A percentile compares a stretch with the other conserved stretches of the same genome.
phyloP scores from a whole-genome alignment of 2,113 vertebrate species.

The Labrus mixtus region DNA sequence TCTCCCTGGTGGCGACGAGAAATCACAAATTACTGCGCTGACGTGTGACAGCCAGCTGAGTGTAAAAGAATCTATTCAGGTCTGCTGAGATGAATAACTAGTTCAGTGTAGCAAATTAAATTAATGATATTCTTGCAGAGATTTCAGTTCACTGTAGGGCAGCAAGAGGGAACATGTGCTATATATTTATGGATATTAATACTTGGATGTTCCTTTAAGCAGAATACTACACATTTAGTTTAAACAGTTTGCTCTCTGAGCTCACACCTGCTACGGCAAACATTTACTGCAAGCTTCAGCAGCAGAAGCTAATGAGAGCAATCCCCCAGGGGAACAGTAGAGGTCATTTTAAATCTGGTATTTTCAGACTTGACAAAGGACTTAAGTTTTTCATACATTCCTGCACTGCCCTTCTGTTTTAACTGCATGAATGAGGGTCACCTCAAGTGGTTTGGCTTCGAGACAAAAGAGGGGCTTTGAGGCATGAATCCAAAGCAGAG shows the following conservation, averaged over 20 bases:
- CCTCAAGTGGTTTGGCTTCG: conserved; percentile 81
- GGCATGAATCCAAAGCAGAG: conserved; percentile 74
- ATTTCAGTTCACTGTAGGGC: conserved; percentile 36
- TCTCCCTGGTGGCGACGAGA: conserved; percentile 53
- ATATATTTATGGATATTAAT: conserved; percentile 37
- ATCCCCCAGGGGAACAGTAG: conserved; percentile 81
- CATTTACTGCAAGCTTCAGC: conserved; percentile 58
- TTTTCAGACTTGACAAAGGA: conserved; percentile 82
- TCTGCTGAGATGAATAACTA: conserved; percentile 72
- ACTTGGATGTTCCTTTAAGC: conserved; percentile 48
- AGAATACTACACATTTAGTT: conserved; percentile 53
- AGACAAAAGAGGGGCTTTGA: conserved; percentile 81
- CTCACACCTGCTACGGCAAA: conserved; percentile 70
- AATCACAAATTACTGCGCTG: conserved; percentile 66
- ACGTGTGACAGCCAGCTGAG: conserved; percentile 66
- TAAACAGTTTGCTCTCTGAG: conserved; percentile 55
- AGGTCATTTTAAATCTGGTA: conserved; percentile 84
- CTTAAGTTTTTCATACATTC: conserved; percentile 81
- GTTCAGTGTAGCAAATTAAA: conserved; percentile 66
- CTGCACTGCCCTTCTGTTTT: conserved; percentile 77
- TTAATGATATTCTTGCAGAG: conserved; percentile 57
- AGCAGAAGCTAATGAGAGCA: conserved; percentile 82
- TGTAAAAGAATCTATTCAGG: conserved; percentile 62
- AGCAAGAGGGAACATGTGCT: conserved; percentile 44
- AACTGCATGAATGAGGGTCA: conserved; percentile 83